Evolutionary conservation across 1,140 invertebrate genomes (phyloP), one percentile per base, ranked within the genome.

Genomic region (Plectrocnemia conspersa): DNA sequence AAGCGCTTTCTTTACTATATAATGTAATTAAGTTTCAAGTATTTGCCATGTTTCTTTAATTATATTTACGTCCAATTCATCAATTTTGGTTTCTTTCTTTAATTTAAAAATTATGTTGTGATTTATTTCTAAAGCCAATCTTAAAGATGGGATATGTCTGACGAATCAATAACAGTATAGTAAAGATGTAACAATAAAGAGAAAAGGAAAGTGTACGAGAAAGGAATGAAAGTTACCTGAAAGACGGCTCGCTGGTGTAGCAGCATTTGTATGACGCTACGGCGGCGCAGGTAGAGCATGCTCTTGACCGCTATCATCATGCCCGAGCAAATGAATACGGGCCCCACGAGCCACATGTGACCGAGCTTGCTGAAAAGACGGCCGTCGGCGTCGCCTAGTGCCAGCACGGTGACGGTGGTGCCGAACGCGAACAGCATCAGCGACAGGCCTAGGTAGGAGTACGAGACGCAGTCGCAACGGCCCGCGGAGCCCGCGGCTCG

Each of bases 291-390:
- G 67, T 83, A 83, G 24, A 84, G 65, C 70, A 83, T 79, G 63
- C 80, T 82, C 65, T 82, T 83, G 2, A 83, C 79, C 38, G 80
- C 82, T 25, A 84, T 77, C 81, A 83, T 82, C 59, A 83, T 75
- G 42, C 81, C 82, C 29, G 80, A 82, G 69, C 81, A 81, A 57
- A 83, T 82, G 66, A 82, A 82, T 64, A 84, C 79, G 10, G 82
- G 82, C 55, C 82, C 82, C 15, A 83, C 79, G 5, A 83, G 71
- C 82, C 82, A 84, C 80, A 83, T 82, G 68, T 82, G 80, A 47
- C 79, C 80, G 41, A 84, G 69, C 68, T 78, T 77, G 32, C 68
- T 76, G 56, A 60, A 56, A 10, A 81, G 75, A 47, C 77, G 75
- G 27, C 77, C 78, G 68, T 81, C 75, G 18, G 74, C 73, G 61